A percentile compares a stretch with the other conserved stretches of the same genome.
phyloP scores from a whole-genome alignment of 2,113 vertebrate genomes.

The Gallinago jamesoni region DNA sequence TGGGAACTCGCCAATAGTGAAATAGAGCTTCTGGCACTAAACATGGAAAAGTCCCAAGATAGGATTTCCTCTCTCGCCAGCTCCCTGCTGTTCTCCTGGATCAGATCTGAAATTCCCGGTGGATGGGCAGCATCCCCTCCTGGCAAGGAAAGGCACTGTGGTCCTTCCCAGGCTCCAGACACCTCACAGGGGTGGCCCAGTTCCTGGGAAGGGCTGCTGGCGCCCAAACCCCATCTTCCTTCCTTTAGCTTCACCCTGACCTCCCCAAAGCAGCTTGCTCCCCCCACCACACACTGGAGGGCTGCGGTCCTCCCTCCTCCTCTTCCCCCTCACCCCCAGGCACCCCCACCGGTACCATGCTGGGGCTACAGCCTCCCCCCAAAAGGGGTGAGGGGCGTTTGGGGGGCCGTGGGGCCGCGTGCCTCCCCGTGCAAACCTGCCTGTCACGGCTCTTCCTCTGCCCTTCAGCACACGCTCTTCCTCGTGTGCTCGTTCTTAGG shows the following conservation, averaged over 20 bases:
- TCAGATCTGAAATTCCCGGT: background rate
- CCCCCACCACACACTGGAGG: accelerated
- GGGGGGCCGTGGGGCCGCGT: accelerated
- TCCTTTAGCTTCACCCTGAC: background rate
- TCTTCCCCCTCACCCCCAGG: background rate
- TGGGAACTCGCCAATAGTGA: background rate
- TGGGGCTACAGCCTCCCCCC: background rate
- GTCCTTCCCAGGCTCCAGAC: background rate
- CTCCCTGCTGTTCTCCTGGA: background rate
- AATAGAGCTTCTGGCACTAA: conserved; percentile 2
- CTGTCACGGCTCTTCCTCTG: background rate
- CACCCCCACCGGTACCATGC: background rate
- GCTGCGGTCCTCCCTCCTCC: background rate
- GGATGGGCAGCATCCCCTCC: background rate
- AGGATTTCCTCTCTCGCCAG: conserved; percentile 6
- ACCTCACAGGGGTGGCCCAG: background rate
- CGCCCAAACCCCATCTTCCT: background rate
- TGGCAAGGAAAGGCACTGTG: background rate
- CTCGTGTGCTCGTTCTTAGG: background rate
- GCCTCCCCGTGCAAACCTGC: background rate
- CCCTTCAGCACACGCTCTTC: background rate
- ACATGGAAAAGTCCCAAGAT: conserved; percentile 9
- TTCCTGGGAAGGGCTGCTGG: background rate
- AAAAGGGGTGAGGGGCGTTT: background rate
- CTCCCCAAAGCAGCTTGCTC: background rate